A percentile compares a stretch with the other conserved stretches of the same genome.
These are phyloP conservation scores for Sturnus vulgaris DNA, from an alignment of 2,113 vertebrate genomes.

Conservation along the genomic window DNA sequence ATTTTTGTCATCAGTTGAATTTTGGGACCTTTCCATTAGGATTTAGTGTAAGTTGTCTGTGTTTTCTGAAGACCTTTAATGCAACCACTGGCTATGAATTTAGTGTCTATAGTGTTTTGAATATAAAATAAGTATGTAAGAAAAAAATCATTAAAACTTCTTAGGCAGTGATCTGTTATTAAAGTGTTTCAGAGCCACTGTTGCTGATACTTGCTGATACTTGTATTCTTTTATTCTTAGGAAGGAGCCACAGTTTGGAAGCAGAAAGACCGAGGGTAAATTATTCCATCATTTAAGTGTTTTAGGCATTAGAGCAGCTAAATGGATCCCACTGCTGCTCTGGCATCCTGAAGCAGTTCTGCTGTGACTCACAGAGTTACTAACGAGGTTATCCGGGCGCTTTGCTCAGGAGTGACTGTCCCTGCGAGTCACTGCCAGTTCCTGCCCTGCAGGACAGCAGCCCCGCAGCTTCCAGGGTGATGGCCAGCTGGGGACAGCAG, in stretches of 20 bases:
- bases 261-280: background rate
- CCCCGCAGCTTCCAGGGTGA: rapidly evolving
- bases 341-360: background rate
- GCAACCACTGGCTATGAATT: background rate
- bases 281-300: background rate
- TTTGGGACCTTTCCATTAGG: background rate
- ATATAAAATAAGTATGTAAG: background rate
- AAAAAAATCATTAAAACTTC: background rate
- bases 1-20: background rate
- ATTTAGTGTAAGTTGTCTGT: background rate
- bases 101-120: background rate
- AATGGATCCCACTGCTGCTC: background rate
- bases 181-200: background rate
- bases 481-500: background rate
- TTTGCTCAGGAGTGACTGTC: background rate
- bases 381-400: background rate
- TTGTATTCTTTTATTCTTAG: background rate
- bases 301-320: background rate
- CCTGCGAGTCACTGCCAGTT: background rate
- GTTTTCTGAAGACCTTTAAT: background rate
- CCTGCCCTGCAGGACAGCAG: background rate
- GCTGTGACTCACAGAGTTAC: conserved; percentile 7
- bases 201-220: background rate
- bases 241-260: background rate
- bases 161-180: background rate